phyloP scores from a whole-genome alignment of 2,888 invertebrate genomes.

The Hoplodrina ambigua region DNA sequence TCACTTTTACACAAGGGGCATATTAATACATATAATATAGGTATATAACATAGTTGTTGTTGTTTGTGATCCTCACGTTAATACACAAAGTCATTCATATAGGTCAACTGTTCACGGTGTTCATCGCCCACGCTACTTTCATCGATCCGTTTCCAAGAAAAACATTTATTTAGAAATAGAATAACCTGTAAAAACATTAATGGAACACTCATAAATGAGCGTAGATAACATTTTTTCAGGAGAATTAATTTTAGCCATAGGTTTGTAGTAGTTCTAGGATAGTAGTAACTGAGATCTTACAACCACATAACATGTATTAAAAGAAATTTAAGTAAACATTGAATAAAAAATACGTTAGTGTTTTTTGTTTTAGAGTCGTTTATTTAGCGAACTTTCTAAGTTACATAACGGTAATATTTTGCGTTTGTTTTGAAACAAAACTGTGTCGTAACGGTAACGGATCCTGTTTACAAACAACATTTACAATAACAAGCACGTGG shows the following conservation, averaged over 20 bases:
- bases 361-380: constrained; percentile 38
- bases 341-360: constrained; percentile 4
- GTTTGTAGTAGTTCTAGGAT: background rate
- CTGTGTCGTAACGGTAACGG: constrained; percentile 73
- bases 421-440: constrained; percentile 75
- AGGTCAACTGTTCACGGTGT: constrained; percentile 30
- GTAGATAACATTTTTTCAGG: constrained; percentile 11
- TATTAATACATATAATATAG: background rate
- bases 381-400: constrained; percentile 75
- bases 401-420: constrained; percentile 76
- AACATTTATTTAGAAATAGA: constrained; percentile 19
- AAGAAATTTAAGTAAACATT: constrained; percentile 28
- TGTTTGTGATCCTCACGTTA: constrained; percentile 36
- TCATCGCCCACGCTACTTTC: constrained; percentile 28
- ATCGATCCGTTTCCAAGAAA: constrained; percentile 51
- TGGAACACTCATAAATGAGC: constrained; percentile 1
- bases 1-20: background rate
- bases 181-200: constrained; percentile 19
- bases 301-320: background rate
- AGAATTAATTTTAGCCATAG: constrained; percentile 15
- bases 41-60: constrained; percentile 16
- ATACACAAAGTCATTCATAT: constrained; percentile 39
- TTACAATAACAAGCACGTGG: constrained; percentile 51
- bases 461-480: constrained; percentile 65
- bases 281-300: no score